Evolutionary conservation across 2,888 invertebrate species (phyloP), one percentile per base, ranked within the genome.

Genomic region (Cephus runcator): DNA sequence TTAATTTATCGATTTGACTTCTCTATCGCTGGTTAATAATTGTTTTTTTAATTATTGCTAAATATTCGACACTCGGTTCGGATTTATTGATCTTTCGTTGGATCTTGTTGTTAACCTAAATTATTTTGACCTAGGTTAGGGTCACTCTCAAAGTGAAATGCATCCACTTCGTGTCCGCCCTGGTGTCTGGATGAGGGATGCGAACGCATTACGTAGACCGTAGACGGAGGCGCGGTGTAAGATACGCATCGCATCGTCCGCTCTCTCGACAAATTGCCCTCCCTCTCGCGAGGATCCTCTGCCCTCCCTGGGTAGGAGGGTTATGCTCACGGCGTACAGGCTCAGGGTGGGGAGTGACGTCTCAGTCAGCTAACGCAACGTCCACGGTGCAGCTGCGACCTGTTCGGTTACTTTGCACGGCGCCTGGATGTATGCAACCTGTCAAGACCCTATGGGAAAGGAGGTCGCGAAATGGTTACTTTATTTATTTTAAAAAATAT

Each of bases 201-300:
- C 82, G 86, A 85, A 80, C 82, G 83, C 85, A 85, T 86, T 86
- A 86, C 86, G 87, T 84, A 85, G 85, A 84, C 85, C 85, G 87
- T 84, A 85, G 86, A 86, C 83, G 82, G 85, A 86, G 88, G 85
- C 86, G 87, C 87, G 86, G 87, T 85, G 84, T 83, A 85, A 88
- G 88, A 88, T 89, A 88, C 88, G 86, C 85, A 88, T 89, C 87
- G 87, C 85, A 82, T 84, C 86, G 86, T 79, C 83, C 85, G 84
- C 85, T 82, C 84, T 80, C 35, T 68, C 86, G 88, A 89, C 89
- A 89, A 90, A 90, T 89, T 88, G 87, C 87, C 83, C 84, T 82
- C 83, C 83, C 85, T 85, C 85, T 80, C 80, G 82, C 79, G 79
- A 79, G 77, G 76, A 79, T 76, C 35, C 77, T 79, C 78, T 56